Percentiles rank a stretch among this genome's conserved stretches.
Conservation (phyloP, 1,140 invertebrate genomes). For the Eriosoma lanigerum region DNA sequence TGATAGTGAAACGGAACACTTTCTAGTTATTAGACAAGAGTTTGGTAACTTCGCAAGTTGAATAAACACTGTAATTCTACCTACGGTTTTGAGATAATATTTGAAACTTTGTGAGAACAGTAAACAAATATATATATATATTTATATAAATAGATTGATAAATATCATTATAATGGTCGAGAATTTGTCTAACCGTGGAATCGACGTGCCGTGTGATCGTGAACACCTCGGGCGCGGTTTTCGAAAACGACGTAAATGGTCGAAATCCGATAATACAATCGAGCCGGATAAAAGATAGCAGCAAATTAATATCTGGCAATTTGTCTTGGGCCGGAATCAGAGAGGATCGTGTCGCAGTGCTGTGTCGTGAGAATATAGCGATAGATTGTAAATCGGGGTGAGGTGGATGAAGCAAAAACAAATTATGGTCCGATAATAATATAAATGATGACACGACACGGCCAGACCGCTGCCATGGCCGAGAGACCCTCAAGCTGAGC, state of each 20-base stretch:
- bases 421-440: conserved; percentile 52
- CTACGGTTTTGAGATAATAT: conserved; percentile 21
- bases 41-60: background rate
- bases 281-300: background rate
- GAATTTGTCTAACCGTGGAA: conserved; percentile 3
- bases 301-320: conserved; percentile 47
- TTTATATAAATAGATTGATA: background rate
- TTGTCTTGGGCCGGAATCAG: conserved; percentile 29
- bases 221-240: conserved; percentile 34
- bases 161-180: conserved; percentile 18
- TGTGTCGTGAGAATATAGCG: background rate
- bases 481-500: conserved; percentile 28
- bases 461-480: conserved; percentile 26
- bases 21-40: background rate
- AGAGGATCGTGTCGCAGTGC: conserved; percentile 29
- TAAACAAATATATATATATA: conserved; percentile 15
- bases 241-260: conserved; percentile 34
- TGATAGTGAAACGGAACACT: background rate
- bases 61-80: background rate
- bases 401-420: conserved; percentile 8
- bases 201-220: background rate
- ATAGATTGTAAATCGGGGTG: no score
- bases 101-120: background rate
- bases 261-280: conserved; percentile 40
- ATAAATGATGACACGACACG: conserved; percentile 51